Conservation (phyloP, 2,113 vertebrate genomes). For the Tenebrosternarchus preto region DNA sequence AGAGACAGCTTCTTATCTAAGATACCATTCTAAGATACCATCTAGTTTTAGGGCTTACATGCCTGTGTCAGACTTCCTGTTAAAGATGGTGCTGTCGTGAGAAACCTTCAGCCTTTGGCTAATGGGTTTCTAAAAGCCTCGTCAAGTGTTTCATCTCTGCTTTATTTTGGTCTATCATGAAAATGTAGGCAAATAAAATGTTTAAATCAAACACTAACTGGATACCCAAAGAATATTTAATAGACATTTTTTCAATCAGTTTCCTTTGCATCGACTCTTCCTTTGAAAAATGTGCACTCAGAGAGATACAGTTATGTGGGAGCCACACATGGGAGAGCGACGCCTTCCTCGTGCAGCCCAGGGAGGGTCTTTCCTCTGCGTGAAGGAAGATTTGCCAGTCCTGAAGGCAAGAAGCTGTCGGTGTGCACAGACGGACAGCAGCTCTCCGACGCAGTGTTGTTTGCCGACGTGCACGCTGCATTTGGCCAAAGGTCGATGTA, state of each 20-base stretch:
- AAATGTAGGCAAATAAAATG: conserved; percentile 44
- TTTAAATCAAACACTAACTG: conserved; percentile 33
- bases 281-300: background rate
- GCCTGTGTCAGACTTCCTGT: background rate
- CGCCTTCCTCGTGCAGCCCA: conserved; percentile 57
- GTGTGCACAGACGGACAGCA: conserved; percentile 18
- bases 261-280: background rate
- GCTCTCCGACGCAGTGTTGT: conserved; percentile 40
- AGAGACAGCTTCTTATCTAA: background rate
- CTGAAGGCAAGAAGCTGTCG: conserved; percentile 46
- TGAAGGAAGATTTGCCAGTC: conserved; percentile 58
- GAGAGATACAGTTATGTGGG: background rate
- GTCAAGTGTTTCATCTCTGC: conserved; percentile 6
- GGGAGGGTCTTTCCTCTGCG: conserved; percentile 53
- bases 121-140: conserved; percentile 11
- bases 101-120: background rate
- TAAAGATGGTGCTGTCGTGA: background rate
- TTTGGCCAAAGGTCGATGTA: conserved; percentile 54
- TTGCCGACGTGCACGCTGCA: conserved; percentile 35
- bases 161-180: conserved; percentile 35
- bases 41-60: background rate
- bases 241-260: background rate
- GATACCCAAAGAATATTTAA: conserved; percentile 8
- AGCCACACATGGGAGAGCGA: background rate
- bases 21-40: background rate